phyloP scores from a whole-genome alignment of 1,140 invertebrate species.

The Drosophila elegans region DNA sequence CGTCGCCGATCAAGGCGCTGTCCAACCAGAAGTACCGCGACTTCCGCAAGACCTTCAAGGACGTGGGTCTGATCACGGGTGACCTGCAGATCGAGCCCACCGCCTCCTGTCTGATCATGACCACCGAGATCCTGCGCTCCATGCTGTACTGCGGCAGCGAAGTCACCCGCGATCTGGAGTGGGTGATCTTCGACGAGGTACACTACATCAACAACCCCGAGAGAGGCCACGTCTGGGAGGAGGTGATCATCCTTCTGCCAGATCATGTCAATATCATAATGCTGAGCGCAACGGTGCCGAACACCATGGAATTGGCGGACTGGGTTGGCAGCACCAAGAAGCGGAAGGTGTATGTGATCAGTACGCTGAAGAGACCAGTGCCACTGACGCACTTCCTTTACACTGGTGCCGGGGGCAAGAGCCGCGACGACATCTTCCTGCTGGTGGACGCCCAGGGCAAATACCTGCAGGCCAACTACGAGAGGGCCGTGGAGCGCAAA shows the following conservation, averaged over 20 bases:
- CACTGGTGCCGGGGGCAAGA: constrained; percentile 92
- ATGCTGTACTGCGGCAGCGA: constrained; percentile 99
- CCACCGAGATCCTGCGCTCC: constrained; percentile 98
- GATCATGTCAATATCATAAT: constrained; percentile 98
- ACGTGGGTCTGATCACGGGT: constrained; percentile 97
- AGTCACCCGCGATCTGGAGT: constrained; percentile 97
- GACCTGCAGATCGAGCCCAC: constrained; percentile 98
- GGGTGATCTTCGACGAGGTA: constrained; percentile 99
- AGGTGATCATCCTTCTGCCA: constrained; percentile 98
- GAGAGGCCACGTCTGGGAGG: constrained; percentile 99
- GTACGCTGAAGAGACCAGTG: constrained; percentile 96
- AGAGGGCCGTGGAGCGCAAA: constrained; percentile 89
- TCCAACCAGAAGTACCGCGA: constrained; percentile 99
- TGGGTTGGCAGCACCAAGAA: constrained; percentile 98
- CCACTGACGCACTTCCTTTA: constrained; percentile 98
- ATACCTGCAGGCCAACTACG: constrained; percentile 90
- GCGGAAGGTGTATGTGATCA: constrained; percentile 97
- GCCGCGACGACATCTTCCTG: constrained; percentile 92
- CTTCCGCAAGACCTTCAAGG: constrained; percentile 96
- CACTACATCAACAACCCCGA: constrained; percentile 99
- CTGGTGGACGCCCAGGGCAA: constrained; percentile 92
- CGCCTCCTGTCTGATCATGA: constrained; percentile 99
- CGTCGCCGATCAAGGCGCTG: constrained; percentile 99
- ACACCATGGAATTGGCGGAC: constrained; percentile 97
- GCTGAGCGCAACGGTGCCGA: constrained; percentile 99